Evolutionary conservation across 2,888 invertebrate species (phyloP).

Genomic region (Hecatera dysodea): DNA sequence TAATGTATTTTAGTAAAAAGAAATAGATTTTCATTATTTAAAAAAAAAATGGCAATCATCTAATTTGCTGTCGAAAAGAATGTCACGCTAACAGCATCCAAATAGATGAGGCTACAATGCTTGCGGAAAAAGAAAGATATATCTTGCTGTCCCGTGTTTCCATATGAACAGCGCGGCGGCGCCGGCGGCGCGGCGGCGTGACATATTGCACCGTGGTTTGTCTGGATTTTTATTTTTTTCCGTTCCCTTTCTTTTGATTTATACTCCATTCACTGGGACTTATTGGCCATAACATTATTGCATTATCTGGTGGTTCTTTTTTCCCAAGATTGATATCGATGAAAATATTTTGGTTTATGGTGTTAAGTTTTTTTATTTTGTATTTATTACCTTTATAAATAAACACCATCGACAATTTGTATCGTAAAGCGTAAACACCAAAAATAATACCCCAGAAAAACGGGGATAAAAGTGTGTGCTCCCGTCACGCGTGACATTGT

Average conservation of each 20-base stretch:
- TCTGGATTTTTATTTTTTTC: constrained; percentile 10
- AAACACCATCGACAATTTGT: not conserved
- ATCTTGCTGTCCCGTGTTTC: not conserved
- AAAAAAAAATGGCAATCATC: too few species aligned
- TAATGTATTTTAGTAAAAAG: too few species aligned
- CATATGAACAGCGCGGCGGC: not conserved
- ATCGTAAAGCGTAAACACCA: too few species aligned
- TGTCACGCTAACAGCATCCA: not conserved
- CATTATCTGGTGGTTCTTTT: not conserved
- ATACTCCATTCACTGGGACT: constrained; percentile 15
- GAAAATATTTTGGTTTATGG: not conserved
- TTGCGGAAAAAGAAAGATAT: constrained; percentile 17
- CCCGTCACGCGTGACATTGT: not conserved
- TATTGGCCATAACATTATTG: constrained; percentile 26
- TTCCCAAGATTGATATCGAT: not conserved
- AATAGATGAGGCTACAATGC: not conserved
- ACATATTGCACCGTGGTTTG: constrained; percentile 11
- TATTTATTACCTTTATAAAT: not conserved
- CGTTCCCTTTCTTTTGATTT: constrained; percentile 43
- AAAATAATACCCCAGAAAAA: not conserved
- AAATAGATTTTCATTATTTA: too few species aligned
- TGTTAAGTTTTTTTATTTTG: not conserved
- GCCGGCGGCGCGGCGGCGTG: too few species aligned
- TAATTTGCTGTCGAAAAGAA: not conserved
- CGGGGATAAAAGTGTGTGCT: not conserved